Percentiles rank a stretch among this genome's conserved stretches.
phyloP scores from a whole-genome alignment of 2,888 invertebrate genomes.

The Oxyteleia sp. region DNA sequence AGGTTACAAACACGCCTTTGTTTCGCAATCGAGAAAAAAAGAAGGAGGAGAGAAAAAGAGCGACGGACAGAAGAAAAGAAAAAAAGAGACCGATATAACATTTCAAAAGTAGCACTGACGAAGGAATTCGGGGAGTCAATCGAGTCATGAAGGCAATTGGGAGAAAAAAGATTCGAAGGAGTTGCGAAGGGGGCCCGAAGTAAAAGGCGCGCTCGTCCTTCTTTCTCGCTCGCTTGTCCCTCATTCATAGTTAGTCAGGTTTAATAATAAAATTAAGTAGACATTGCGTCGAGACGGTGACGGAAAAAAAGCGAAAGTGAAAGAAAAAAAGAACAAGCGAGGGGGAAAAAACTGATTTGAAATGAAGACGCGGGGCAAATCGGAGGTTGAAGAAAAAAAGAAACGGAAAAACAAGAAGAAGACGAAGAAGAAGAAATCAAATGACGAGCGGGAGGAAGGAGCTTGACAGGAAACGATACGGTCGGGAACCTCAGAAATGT shows the following conservation, averaged over 20 bases:
- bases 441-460: conserved; percentile 6
- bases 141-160: conserved; percentile 43
- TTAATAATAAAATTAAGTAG: conserved; percentile 65
- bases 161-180: conserved; percentile 23
- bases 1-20: no score
- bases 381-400: no score
- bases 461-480: conserved; percentile 64
- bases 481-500: conserved; percentile 84
- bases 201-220: conserved; percentile 52
- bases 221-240: conserved; percentile 54
- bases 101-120: conserved; percentile 51
- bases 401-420: no score
- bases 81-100: no score
- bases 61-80: no score
- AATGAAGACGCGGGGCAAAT: conserved; percentile 45
- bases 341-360: conserved; percentile 35
- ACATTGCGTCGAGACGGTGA: conserved; percentile 44
- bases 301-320: conserved; percentile 57
- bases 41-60: no score
- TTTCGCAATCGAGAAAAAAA: no score
- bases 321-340: conserved; percentile 59
- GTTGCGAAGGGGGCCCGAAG: conserved; percentile 36
- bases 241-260: conserved; percentile 65
- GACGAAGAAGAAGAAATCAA: conserved; percentile 46
- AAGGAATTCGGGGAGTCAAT: conserved; percentile 42